A percentile compares a stretch with the other conserved stretches of the same genome.
phyloP scores from a whole-genome alignment of 1,140 invertebrate species.

The Nixonia krombeini region DNA sequence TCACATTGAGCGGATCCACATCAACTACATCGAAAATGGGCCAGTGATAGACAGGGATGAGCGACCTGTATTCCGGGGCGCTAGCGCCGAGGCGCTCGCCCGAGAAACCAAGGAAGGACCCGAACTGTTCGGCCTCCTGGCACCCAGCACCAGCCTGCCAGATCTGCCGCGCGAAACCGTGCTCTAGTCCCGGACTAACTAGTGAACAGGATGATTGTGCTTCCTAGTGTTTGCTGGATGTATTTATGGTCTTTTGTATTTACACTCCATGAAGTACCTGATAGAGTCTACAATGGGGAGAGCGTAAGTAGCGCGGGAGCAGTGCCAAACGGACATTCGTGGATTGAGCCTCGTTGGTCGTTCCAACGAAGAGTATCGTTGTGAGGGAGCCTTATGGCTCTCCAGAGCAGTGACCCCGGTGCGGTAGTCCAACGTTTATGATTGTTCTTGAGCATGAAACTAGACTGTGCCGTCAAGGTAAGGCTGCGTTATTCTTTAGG shows the following conservation, averaged over 20 bases:
- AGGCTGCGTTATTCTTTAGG: no score
- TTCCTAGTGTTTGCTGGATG: slow-evolving; percentile 7
- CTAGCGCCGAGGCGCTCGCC: slow-evolving; percentile 62
- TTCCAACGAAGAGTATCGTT: no score
- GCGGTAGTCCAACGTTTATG: no score
- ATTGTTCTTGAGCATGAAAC: no score
- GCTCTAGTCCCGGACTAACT: no score
- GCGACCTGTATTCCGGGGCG: slow-evolving; percentile 55
- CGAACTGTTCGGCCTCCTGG: slow-evolving; percentile 63
- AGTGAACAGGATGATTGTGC: no score
- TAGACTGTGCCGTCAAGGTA: no score
- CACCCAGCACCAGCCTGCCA: no score
- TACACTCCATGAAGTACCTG: slow-evolving; percentile 5
- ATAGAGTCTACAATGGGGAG: slow-evolving; percentile 65
- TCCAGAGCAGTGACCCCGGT: no score
- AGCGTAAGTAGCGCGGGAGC: slow-evolving; percentile 51
- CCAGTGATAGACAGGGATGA: slow-evolving; percentile 55
- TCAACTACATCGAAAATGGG: slow-evolving; percentile 74
- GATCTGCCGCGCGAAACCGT: slow-evolving; percentile 65
- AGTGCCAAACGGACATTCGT: slow-evolving; percentile 39
- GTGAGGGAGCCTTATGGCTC: no score
- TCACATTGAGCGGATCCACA: slow-evolving; percentile 73
- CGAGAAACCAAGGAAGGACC: no score
- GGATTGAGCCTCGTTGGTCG: no score
- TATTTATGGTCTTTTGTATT: not conserved